Base-by-base conservation (phyloP, 1,140 invertebrate species). In the Orius insidiosus region DNA sequence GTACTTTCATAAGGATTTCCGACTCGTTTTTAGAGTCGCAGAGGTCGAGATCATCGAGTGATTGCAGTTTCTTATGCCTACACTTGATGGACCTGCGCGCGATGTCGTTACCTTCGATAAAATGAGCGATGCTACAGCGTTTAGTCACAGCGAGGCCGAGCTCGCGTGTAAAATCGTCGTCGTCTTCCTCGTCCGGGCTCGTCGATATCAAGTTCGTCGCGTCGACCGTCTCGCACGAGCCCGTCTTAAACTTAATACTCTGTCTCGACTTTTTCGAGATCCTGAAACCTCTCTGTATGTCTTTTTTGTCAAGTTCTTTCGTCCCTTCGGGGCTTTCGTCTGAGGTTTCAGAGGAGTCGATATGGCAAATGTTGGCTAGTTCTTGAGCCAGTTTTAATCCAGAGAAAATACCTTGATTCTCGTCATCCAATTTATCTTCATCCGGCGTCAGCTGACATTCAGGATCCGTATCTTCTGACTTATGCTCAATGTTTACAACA, bases 71-170 rank as follows among this genome's bases (percentile, higher is more conserved):
- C 45, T 51, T 43, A 14, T 63, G 58, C 38, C 60, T 59, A 47
- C 61, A 66, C 46, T 63, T 63, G 37, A 58, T 58, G 3, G 80
- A 84, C 56, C 72, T 71, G 40, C 78, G 70, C 1, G 76, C 79
- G 47, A 84, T 85, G 57, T 85, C 81, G 58, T 72, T 82, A 30
- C 79, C 79, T 63, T 83, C 80, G 49, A 76, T 76, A 56, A 83
- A 83, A 52, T 80, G 72, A 5, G 79, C 54, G 9, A 55, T 54
- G 34, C 52, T 55, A 35, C 52, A 54, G 8, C 48, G 30, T 46
- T 52, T 53, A 11, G 19, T 43, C 34, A 46, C 39, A 10, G 49
- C 35, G 31, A 51, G 19, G 8, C 46, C 41, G 30, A 48, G 39
- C 45, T 54, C 51, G 16, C 49, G 40, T 8, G 42, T 52, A 9